Evolutionary conservation across 2,797 vertebrate genomes (phyloP).

Genomic region (Gymnodraco acuticeps): DNA sequence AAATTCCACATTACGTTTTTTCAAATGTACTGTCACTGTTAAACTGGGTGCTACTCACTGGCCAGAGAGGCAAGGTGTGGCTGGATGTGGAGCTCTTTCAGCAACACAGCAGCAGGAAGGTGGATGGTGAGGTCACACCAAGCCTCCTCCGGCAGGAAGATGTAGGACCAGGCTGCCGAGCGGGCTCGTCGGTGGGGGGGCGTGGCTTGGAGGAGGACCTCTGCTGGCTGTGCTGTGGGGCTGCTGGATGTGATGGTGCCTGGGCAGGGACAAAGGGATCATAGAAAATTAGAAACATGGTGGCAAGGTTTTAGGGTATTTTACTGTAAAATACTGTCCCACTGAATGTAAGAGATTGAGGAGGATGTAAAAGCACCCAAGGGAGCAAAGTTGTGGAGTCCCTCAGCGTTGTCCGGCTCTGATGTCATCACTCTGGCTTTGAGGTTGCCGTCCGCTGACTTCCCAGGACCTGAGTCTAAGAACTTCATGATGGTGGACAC

Average conservation of each 20-base stretch:
- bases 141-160: slow-evolving; percentile 97
- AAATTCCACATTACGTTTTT: too few species aligned
- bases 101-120: slow-evolving; percentile 95
- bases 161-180: slow-evolving; percentile 98
- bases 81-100: slow-evolving; percentile 98
- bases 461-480: slow-evolving; percentile 95
- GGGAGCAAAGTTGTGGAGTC: slow-evolving; percentile 98
- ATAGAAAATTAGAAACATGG: not conserved
- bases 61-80: slow-evolving; percentile 98
- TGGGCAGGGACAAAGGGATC: slow-evolving; percentile 55
- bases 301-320: not conserved
- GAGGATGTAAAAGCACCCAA: slow-evolving; percentile 83
- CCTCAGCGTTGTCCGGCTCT: slow-evolving; percentile 98
- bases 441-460: slow-evolving; percentile 92
- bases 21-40: not conserved
- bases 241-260: slow-evolving; percentile 98
- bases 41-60: slow-evolving; percentile 86
- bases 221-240: slow-evolving; percentile 98
- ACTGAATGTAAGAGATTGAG: not conserved
- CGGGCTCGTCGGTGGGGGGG: slow-evolving; percentile 96
- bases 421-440: slow-evolving; percentile 96
- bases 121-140: slow-evolving; percentile 99
- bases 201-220: slow-evolving; percentile 96
- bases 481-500: slow-evolving; percentile 99
- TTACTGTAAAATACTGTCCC: not conserved